Percentiles rank a stretch among this genome's conserved stretches.
Evolutionary conservation across 2,113 vertebrate species (phyloP).

Genomic region (Sylvilagus bachmani): DNA sequence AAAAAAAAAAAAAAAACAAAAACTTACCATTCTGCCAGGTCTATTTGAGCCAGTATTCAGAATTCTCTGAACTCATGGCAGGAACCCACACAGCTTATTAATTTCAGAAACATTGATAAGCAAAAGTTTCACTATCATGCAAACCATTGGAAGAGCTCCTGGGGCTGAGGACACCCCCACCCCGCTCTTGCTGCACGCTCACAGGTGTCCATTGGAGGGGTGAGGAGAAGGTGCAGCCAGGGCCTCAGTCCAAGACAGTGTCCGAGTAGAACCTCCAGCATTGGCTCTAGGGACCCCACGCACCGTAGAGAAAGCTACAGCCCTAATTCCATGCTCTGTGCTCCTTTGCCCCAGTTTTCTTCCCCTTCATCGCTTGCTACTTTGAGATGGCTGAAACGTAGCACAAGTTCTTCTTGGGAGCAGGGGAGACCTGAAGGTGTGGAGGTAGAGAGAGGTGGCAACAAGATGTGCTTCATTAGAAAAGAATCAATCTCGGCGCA

Average conservation of each 20-base stretch:
- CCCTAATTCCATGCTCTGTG: not conserved
- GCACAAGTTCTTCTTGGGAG: not conserved
- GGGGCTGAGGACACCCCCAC: not conserved
- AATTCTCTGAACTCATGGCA: too few relatives aligned
- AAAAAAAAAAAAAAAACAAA: too few relatives aligned
- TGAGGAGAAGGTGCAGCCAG: not conserved
- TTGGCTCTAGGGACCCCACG: not conserved
- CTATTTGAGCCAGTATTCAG: too few relatives aligned
- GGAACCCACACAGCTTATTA: too few relatives aligned
- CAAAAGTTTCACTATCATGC: too few relatives aligned
- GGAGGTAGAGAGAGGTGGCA: not conserved
- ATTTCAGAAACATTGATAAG: too few relatives aligned
- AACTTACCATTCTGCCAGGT: too few relatives aligned
- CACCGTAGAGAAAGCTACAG: not conserved
- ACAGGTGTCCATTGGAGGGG: not conserved
- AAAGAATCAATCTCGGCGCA: too few relatives aligned
- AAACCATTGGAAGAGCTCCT: not conserved
- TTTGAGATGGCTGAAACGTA: not conserved
- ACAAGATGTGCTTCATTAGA: not conserved
- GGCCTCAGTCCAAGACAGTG: not conserved
- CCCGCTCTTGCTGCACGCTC: too few relatives aligned
- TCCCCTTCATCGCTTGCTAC: not conserved
- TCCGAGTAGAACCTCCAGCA: constrained; percentile 14
- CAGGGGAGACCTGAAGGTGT: too few relatives aligned
- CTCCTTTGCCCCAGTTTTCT: not conserved